Base-by-base conservation (phyloP, 2,113 vertebrate genomes). In the Lampris incognitus region DNA sequence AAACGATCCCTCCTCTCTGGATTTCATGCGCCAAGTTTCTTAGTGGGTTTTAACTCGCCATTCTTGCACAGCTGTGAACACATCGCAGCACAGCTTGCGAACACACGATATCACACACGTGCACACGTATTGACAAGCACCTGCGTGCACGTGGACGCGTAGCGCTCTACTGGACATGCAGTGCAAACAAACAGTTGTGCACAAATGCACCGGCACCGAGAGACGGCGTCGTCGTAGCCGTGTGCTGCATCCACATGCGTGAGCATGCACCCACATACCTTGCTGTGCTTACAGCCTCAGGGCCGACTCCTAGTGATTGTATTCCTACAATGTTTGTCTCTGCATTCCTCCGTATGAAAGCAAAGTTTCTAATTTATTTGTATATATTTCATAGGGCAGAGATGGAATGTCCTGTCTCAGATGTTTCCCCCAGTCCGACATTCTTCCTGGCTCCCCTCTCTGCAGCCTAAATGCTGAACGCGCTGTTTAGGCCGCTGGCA, bases 251-350 rank as follows among this genome's bases (percentile, higher is more conserved):
- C 76, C 60, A 69, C 62, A 50, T 42, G 6, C 51, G n/a, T 36
- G 37, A 49, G 37, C 9, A 54, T 49, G 11, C 50, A 1, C 44
- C 49, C 1, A 49, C 69, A 51, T 51, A 49, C 5, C 4, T 52
- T 5, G 6, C n/a, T 13, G 36, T 8, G 24, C 57, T 9, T 41
- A 0, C 6, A 65, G 76, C 80, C 81, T 40, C 48, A 6, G 73
- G 65, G 73, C 58, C 87, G 62, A 61, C 46, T 61, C 67, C 61
- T 83, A 9, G 39, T 63, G 71, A 84, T 77, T 72, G 62, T 83
- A 87, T 89, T 89, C 81, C 87, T 76, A 73, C 81, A 85, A 91
- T 89, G 82, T 82, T 76, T 89, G 67, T 69, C 60, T 83, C 57
- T 0, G 38, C 83, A 87, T 90, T 89, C 86, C 79, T 78, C 69